Evolutionary conservation across 2,113 vertebrate genomes (phyloP).

Genomic region (Orthonyx spaldingii): DNA sequence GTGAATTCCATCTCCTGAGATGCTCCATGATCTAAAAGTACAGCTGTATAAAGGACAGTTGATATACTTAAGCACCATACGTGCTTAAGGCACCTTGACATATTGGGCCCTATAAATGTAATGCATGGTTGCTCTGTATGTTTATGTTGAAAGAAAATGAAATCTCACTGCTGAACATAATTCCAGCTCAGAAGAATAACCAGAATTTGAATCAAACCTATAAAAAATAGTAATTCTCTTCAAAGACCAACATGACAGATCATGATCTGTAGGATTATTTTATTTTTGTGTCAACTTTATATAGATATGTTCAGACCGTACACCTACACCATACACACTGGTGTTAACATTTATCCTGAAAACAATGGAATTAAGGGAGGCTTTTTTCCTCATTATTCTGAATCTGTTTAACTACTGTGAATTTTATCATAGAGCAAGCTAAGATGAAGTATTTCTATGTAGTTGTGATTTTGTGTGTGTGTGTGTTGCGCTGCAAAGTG

Average conservation of each 20-base stretch:
- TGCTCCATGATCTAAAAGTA: not conserved
- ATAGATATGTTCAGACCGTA: not conserved
- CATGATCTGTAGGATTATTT: not conserved
- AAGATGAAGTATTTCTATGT: not conserved
- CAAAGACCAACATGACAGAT: not conserved
- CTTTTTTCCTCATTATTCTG: not conserved
- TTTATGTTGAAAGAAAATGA: not conserved
- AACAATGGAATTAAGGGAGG: not conserved
- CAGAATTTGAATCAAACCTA: not conserved
- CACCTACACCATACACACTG: not conserved
- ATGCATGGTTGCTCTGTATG: not conserved
- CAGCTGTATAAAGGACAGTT: not conserved
- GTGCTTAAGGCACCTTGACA: not conserved
- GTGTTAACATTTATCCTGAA: not conserved
- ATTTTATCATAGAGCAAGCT: not conserved
- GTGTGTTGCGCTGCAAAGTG: not conserved
- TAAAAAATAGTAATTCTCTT: not conserved
- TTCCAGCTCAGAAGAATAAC: not conserved
- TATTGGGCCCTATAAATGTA: not conserved
- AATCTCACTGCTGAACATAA: not conserved
- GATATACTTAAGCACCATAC: not conserved
- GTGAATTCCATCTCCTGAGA: not conserved
- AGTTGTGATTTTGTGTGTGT: not conserved
- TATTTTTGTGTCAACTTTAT: not conserved
- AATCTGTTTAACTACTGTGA: not conserved